Base-by-base conservation (phyloP, 2,113 vertebrate genomes). In the Eidolon helvum region DNA sequence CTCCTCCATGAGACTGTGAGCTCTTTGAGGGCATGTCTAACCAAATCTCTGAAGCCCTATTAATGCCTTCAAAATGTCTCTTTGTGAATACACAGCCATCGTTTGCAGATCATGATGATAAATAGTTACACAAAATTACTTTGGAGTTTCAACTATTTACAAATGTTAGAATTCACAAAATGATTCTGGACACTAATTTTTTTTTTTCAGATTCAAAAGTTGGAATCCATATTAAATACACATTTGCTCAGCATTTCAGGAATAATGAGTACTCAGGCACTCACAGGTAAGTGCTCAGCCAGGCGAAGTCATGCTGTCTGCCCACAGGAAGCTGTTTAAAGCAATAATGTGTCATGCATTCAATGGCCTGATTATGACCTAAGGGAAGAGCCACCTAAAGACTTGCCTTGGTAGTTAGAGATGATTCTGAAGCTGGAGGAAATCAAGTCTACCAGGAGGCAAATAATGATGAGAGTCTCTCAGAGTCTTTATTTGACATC, bases 1-100 rank as follows among this genome's bases (percentile, higher is more conserved):
- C 53, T 96, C 65, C 33, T 95, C 69, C 88, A 59, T 77, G 91
- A 96, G 85, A 96, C 78, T 91, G 16, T 45, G 93, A 87, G 77
- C 57, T 97, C 93, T 96, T 96, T 91, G 72, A 95, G 86, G 89
- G 78, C 43, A 91, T 53, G 40, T 94, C 50, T 75, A 87, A 86
- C 71, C 40, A 57, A 93, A 94, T 30, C 83, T 89, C 65, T 43
- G 63, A 83, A 69, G 72, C 89, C 75, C 33, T 68, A 2, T 86
- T 68, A 53, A 30, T 28, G 91, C 35, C 71, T 65, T 0, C 69
- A 63, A 91, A 93, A 69, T 48, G 30, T 48, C 33, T 94, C 66
- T 57, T 71, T 69, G n/a, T 68, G 78, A 91, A 84, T 80, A 72
- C 21, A 45, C 65, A 66, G n/a, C 33, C n/a, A 35, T 14, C 59